Evolutionary conservation across 2,113 vertebrate species (phyloP).

Genomic region (Lota lota): DNA sequence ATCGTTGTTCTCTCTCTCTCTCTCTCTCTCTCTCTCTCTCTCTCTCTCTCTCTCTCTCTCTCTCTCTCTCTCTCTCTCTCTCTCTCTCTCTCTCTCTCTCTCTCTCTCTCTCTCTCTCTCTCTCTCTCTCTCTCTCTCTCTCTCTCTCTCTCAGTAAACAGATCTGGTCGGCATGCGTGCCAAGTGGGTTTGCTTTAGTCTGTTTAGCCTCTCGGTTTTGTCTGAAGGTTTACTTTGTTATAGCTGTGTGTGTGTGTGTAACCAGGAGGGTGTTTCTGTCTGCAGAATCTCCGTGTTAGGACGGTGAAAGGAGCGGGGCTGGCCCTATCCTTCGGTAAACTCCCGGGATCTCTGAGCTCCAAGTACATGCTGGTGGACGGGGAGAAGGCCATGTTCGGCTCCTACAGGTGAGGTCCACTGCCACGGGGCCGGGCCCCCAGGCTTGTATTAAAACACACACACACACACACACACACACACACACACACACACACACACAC

Average conservation of each 20-base stretch:
- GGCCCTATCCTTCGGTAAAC: slow-evolving; percentile 82
- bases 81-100: neutral
- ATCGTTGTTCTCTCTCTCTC: slow-evolving; percentile 1
- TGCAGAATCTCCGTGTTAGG: slow-evolving; percentile 87
- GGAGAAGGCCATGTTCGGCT: slow-evolving; percentile 91
- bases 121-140: slow-evolving; percentile 4
- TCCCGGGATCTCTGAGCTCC: slow-evolving; percentile 82
- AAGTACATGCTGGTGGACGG: slow-evolving; percentile 95
- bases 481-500: too few relatives aligned
- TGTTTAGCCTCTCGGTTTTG: neutral
- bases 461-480: too few relatives aligned
- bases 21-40: neutral
- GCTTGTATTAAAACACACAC: too few relatives aligned
- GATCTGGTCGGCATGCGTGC: slow-evolving; percentile 14
- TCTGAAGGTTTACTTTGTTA: slow-evolving; percentile 15
- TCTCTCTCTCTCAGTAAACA: slow-evolving; percentile 30
- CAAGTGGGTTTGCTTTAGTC: slow-evolving; percentile 13
- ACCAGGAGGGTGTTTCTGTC: slow-evolving; percentile 20
- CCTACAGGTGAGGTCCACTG: slow-evolving; percentile 76
- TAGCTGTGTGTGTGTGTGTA: slow-evolving; percentile 17
- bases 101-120: neutral
- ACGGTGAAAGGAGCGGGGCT: slow-evolving; percentile 84
- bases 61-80: slow-evolving; percentile 1
- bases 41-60: slow-evolving; percentile 1
- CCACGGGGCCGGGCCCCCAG: too few relatives aligned